Evolutionary conservation across 2,888 invertebrate genomes (phyloP).

Genomic region (Cerastoderma edule): DNA sequence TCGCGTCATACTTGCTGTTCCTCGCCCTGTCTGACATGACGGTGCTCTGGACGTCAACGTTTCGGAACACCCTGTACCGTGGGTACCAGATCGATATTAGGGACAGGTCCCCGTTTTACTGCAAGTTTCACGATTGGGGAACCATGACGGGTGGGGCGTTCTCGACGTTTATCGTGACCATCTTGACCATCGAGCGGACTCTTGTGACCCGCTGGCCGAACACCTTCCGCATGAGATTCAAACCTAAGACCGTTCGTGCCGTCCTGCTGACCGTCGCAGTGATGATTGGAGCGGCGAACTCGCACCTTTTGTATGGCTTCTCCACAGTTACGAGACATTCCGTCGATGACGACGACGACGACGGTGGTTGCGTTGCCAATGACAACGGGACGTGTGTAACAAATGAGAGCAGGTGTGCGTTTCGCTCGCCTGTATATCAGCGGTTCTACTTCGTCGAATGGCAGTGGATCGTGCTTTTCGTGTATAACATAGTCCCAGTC

Average conservation of each 20-base stretch:
- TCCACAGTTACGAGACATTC: neutral
- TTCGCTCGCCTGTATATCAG: neutral
- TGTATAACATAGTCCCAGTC: constrained; percentile 1
- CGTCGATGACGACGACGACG: too few species aligned
- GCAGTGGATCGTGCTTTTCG: neutral
- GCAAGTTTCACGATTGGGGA: constrained; percentile 12
- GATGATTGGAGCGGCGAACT: neutral
- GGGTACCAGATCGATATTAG: constrained; percentile 9
- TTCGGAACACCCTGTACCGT: constrained; percentile 13
- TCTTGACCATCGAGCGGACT: constrained; percentile 20
- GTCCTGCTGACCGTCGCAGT: neutral
- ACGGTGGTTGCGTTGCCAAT: neutral
- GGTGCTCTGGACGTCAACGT: constrained; percentile 5
- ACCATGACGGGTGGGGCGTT: constrained; percentile 10
- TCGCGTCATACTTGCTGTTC: neutral
- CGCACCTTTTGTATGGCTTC: too few species aligned
- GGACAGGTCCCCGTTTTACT: neutral
- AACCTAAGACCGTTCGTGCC: neutral
- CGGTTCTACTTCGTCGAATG: neutral
- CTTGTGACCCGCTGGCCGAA: neutral
- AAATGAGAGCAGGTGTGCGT: too few species aligned
- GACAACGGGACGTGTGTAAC: too few species aligned
- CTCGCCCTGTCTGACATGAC: constrained; percentile 6
- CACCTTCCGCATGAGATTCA: too few species aligned
- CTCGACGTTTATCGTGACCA: neutral